Base-by-base conservation (phyloP, 2,797 vertebrate genomes). In the Xerus rutilus region DNA sequence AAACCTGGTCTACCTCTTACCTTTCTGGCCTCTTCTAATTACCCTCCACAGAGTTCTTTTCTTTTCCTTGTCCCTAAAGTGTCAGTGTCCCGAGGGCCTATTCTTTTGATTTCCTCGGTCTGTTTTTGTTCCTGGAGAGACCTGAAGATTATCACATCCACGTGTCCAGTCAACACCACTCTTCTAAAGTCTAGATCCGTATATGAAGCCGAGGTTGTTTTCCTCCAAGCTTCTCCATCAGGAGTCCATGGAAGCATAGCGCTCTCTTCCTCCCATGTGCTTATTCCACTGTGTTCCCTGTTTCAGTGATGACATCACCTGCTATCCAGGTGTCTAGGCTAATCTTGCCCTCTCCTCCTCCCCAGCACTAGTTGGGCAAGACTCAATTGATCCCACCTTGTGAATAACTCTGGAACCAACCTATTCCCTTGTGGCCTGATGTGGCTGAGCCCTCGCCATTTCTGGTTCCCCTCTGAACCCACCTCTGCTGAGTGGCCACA, bases 201-300 rank as follows among this genome's bases (percentile, higher is more conserved):
- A 17, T 12, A 2, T 9, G n/a, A 82, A 76, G 52, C 73, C 67
- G 59, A 74, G 28, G 14, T 11, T 21, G 11, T 3, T 3, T 13
- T 30, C 45, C 32, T 67, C 4, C 23, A 3, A 49, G 49, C 30
- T 1, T 28, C 5, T n/a, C 15, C 43, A 1, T n/a, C 30, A 3
- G 43, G 43, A 32, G 15, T n/a, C 64, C 12, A 0, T 5, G 20
- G 30, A 67, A 30, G 5, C 18, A 0, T 0, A 3, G 17, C 49
- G 10, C 3, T 64, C 32, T 65, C 54, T 62, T 69, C 69, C 25
- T 54, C 79, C 5, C 6, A 43, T 23, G 3, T 67, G 59, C 45
- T 62, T 21, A 21, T 35, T 39, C 30, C 18, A 0, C 15, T 3
- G 21, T 5, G 2, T 82, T 73, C 5, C 25, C 13, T 1, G 1